Percentiles rank a stretch among this genome's conserved stretches.
These are phyloP conservation scores for Drosophila fuyamai DNA, from an alignment of 1,140 invertebrate species.

Conservation along the genomic window DNA sequence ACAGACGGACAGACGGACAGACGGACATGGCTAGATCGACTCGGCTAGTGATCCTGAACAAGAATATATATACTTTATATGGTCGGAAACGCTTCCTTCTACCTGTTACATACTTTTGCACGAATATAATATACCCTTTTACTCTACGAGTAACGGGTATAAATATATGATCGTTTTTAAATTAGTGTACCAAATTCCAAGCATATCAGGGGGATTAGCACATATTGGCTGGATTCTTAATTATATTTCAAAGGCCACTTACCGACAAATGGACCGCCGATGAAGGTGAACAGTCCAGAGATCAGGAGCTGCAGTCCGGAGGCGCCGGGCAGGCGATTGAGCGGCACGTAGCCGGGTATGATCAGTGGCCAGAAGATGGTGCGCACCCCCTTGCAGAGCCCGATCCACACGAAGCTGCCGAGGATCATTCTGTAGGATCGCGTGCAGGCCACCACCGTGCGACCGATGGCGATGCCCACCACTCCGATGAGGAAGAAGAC, in stretches of 20 bases:
- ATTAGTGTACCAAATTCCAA: too few relatives aligned
- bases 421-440: constrained; percentile 85
- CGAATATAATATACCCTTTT: too few relatives aligned
- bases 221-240: too few relatives aligned
- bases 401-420: constrained; percentile 87
- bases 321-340: constrained; percentile 87
- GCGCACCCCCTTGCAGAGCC: constrained; percentile 87
- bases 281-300: constrained; percentile 86
- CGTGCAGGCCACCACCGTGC: constrained; percentile 86
- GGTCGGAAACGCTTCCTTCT: too few relatives aligned
- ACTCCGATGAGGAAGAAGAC: constrained; percentile 89
- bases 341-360: constrained; percentile 88
- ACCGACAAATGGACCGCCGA: constrained; percentile 87
- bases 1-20: too few relatives aligned
- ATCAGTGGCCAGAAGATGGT: constrained; percentile 89
- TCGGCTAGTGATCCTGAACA: too few relatives aligned
- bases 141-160: too few relatives aligned
- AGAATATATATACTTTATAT: too few relatives aligned
- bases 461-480: constrained; percentile 87
- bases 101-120: too few relatives aligned
- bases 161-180: too few relatives aligned
- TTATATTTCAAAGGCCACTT: constrained; percentile 45
- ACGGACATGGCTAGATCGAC: too few relatives aligned
- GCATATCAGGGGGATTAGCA: too few relatives aligned
- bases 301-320: constrained; percentile 87